phyloP scores from a whole-genome alignment of 2,113 vertebrate genomes.

The Dicrurus megarhynchus region DNA sequence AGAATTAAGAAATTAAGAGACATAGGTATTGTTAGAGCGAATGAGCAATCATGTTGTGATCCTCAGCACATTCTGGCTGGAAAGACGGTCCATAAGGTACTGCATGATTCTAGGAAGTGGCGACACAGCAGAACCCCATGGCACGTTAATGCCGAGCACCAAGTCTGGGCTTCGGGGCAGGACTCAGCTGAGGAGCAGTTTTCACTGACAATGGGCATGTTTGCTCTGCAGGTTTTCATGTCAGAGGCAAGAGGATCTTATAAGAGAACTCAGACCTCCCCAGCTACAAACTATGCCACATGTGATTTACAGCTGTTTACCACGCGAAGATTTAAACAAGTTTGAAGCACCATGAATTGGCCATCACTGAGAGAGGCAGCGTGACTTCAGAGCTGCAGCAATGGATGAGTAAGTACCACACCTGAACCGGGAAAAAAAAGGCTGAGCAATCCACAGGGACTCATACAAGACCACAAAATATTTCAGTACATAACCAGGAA shows the following conservation, averaged over 20 bases:
- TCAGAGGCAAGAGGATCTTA: background rate
- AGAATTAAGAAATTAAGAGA: background rate
- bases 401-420: background rate
- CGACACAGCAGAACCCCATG: background rate
- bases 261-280: background rate
- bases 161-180: background rate
- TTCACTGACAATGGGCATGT: background rate
- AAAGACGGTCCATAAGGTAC: background rate
- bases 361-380: background rate
- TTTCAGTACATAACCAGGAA: background rate
- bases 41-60: background rate
- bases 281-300: background rate
- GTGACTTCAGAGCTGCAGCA: background rate
- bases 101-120: background rate
- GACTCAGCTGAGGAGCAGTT: background rate
- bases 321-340: background rate
- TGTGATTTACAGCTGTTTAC: background rate
- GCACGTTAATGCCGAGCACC: fast-evolving
- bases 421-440: background rate
- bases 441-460: background rate
- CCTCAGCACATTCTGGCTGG: background rate
- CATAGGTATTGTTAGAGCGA: too few species aligned
- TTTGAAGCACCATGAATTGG: background rate
- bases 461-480: background rate
- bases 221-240: background rate